Evolutionary conservation across 2,888 invertebrate species (phyloP).

Genomic region (Pseudoips prasinana): DNA sequence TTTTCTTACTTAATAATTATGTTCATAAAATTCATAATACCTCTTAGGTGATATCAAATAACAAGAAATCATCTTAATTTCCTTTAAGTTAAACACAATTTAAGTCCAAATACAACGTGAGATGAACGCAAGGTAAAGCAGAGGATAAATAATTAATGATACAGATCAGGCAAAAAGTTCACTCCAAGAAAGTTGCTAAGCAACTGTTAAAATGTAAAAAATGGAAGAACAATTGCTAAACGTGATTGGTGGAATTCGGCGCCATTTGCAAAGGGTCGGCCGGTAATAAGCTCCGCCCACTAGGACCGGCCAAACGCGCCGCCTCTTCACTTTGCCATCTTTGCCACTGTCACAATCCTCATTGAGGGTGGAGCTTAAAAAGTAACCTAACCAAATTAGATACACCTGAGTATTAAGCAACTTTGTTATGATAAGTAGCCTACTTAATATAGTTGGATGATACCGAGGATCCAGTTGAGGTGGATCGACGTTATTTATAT

Average conservation of each 20-base stretch:
- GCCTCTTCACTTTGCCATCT: slow-evolving; percentile 61
- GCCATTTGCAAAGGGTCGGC: slow-evolving; percentile 77
- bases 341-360: slow-evolving; percentile 52
- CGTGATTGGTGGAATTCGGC: slow-evolving; percentile 69
- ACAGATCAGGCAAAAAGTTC: too few species aligned
- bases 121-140: too few species aligned
- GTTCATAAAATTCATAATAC: too few species aligned
- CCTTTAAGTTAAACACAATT: too few species aligned
- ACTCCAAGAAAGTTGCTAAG: slow-evolving; percentile 29
- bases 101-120: too few species aligned
- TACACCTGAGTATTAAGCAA: slow-evolving; percentile 9
- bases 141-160: too few species aligned
- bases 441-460: too few species aligned
- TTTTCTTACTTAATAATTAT: too few species aligned
- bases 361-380: slow-evolving; percentile 48
- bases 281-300: slow-evolving; percentile 59
- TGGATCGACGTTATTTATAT: slow-evolving; percentile 14
- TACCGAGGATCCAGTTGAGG: slow-evolving; percentile 1
- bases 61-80: too few species aligned
- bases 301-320: slow-evolving; percentile 44
- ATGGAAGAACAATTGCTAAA: slow-evolving; percentile 46
- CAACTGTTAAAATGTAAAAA: slow-evolving; percentile 39
- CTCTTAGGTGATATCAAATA: too few species aligned
- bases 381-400: slow-evolving; percentile 40
- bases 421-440: not conserved